Evolutionary conservation across 2,888 invertebrate species (phyloP), one percentile per base, ranked within the genome.

Genomic region (Coleophora flavipennella): DNA sequence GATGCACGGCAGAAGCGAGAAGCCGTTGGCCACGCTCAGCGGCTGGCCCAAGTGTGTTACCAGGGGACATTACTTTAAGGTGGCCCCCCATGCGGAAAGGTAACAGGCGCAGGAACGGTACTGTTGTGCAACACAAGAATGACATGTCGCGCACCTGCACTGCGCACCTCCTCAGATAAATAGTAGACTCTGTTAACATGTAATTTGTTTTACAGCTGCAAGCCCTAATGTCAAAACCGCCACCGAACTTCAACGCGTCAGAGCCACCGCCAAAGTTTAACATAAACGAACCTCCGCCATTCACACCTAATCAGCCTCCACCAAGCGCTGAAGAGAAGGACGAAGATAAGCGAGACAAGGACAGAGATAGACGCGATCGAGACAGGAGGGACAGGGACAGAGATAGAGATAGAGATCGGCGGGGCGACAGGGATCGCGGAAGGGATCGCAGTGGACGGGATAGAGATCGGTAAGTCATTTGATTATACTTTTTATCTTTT

Each of bases 161-260:
- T n/a, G n/a, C n/a, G n/a, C n/a, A n/a, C n/a, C n/a, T n/a, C n/a
- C n/a, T n/a, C n/a, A n/a, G n/a, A n/a, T n/a, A n/a, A n/a, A n/a
- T n/a, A n/a, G n/a, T 20, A 20, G 20, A 20, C 20, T 20, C 7
- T 39, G 4, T 43, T 33, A 36, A 27, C 3, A 10, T n/a, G 7
- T 2, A 29, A n/a, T 12, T 39, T 39, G 25, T 34, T 34, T 20
- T 11, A 46, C 63, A 89, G 62, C 70, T 90, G 9, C 88, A 87
- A 51, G 86, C 86, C 0, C 71, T 88, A 3, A 67, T 85, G 8
- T 86, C 86, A 25, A 80, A 80, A 36, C 85, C 85, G 2, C 83
- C 83, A 1, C 83, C 83, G 3, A 53, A 50, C 40, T 88, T 88
- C 66, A 87, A 79, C 55, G 57, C 75, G 0, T 58, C 72, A 0